Evolutionary conservation across 2,797 vertebrate genomes (phyloP).

Genomic region (Gymnocypris eckloni): DNA sequence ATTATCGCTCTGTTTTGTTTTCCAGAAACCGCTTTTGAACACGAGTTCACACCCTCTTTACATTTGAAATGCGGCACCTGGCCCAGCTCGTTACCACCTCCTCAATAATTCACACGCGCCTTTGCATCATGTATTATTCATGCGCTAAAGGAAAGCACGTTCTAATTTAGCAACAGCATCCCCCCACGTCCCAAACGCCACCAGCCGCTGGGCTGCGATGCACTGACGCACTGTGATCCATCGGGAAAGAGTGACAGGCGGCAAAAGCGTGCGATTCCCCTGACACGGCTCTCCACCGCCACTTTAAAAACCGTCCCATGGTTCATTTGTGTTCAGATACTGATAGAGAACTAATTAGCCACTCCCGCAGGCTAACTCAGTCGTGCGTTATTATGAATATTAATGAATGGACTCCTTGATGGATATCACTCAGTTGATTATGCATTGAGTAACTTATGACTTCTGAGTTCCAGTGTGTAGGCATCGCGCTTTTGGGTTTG

Average conservation of each 20-base stretch:
- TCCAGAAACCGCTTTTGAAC: conserved; percentile 39
- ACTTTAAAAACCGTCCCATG: conserved; percentile 34
- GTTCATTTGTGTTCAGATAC: conserved; percentile 49
- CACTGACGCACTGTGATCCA: conserved; percentile 38
- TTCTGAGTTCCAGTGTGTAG: background rate
- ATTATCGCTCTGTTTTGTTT: conserved; percentile 46
- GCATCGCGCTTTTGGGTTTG: background rate
- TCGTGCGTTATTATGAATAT: conserved; percentile 73
- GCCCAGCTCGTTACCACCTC: conserved; percentile 70
- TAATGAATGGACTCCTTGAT: conserved; percentile 50
- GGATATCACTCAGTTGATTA: conserved; percentile 49
- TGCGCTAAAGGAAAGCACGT: conserved; percentile 67
- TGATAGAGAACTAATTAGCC: conserved; percentile 81
- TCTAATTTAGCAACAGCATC: conserved; percentile 60
- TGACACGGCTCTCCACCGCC: background rate
- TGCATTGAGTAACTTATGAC: conserved; percentile 12
- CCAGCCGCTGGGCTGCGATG: conserved; percentile 54
- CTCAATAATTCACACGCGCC: conserved; percentile 77
- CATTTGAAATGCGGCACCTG: conserved; percentile 65
- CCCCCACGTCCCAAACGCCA: conserved; percentile 32
- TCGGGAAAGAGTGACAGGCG: conserved; percentile 27
- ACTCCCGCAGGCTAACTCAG: conserved; percentile 77
- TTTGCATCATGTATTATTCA: conserved; percentile 77
- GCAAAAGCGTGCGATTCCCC: conserved; percentile 11
- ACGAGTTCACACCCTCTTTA: conserved; percentile 39